phyloP scores from a whole-genome alignment of 1,140 invertebrate genomes.

The Bombus haemorrhoidalis region DNA sequence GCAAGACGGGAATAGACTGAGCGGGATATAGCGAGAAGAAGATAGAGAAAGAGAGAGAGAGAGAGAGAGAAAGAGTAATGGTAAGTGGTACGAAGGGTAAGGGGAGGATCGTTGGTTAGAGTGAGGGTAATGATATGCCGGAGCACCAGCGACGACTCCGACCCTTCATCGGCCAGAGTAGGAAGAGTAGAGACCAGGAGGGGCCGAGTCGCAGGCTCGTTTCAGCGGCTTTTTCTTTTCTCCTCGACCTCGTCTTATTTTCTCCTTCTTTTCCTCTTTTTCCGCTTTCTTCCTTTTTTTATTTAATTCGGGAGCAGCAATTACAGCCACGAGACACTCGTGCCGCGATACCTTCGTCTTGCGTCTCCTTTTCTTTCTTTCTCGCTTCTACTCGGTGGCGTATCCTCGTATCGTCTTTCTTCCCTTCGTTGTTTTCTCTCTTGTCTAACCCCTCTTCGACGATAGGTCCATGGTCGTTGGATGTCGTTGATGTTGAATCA shows the following conservation, averaged over 20 bases:
- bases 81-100: conserved; percentile 30
- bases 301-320: conserved; percentile 66
- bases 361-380: background rate
- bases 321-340: conserved; percentile 64
- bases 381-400: background rate
- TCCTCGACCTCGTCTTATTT: conserved; percentile 31
- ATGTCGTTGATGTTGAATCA: background rate
- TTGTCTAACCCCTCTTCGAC: background rate
- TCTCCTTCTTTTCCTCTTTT: conserved; percentile 8
- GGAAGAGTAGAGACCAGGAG: conserved; percentile 31
- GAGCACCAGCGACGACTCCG: conserved; percentile 61
- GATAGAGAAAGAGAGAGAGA: conserved; percentile 23
- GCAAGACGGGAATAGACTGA: background rate
- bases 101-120: conserved; percentile 27
- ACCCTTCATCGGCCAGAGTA: conserved; percentile 52
- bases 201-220: conserved; percentile 44
- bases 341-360: conserved; percentile 38
- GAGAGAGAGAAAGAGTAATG: conserved; percentile 35
- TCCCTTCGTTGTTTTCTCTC: conserved; percentile 4
- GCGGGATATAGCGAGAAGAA: conserved; percentile 19
- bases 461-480: background rate
- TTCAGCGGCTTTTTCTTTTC: conserved; percentile 43
- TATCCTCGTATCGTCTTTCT: background rate
- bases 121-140: conserved; percentile 74
- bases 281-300: conserved; percentile 26